Conservation (phyloP, 2,888 invertebrate genomes). For the Hemaris fuciformis region DNA sequence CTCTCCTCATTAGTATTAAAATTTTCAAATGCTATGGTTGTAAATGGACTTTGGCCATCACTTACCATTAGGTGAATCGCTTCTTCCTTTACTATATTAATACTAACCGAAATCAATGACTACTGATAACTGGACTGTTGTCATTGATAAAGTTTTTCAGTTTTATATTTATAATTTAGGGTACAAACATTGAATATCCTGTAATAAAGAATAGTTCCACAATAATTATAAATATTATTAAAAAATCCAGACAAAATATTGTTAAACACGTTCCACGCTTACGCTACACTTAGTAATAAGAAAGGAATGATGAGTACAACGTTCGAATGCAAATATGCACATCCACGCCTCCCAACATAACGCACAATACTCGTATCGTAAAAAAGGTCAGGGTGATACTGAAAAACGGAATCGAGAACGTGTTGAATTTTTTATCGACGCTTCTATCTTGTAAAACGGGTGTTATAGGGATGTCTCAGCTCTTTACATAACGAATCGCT, state of each 20-base stretch:
- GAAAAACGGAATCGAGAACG: constrained; percentile 59
- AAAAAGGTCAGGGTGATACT: constrained; percentile 46
- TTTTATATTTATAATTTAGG: too few species aligned
- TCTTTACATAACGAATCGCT: constrained; percentile 56
- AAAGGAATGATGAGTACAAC: neutral
- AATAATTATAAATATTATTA: too few species aligned
- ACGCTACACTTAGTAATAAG: neutral
- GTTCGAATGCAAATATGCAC: neutral
- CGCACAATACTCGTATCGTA: constrained; percentile 37
- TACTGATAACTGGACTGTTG: too few species aligned
- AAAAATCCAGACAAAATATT: neutral
- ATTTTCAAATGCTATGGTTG: too few species aligned
- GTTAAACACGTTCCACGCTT: neutral
- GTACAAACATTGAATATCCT: too few species aligned
- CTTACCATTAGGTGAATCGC: too few species aligned
- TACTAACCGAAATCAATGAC: too few species aligned
- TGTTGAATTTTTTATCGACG: constrained; percentile 60
- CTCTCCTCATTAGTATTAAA: too few species aligned
- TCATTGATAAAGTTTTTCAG: too few species aligned
- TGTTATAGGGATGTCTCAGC: constrained; percentile 48
- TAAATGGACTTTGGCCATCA: too few species aligned
- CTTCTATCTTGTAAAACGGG: constrained; percentile 51
- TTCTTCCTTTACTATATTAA: too few species aligned
- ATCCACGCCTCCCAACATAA: constrained; percentile 20
- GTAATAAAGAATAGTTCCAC: too few species aligned